Conservation (phyloP, 2,113 vertebrate genomes). For the Dromiciops gliroides region DNA sequence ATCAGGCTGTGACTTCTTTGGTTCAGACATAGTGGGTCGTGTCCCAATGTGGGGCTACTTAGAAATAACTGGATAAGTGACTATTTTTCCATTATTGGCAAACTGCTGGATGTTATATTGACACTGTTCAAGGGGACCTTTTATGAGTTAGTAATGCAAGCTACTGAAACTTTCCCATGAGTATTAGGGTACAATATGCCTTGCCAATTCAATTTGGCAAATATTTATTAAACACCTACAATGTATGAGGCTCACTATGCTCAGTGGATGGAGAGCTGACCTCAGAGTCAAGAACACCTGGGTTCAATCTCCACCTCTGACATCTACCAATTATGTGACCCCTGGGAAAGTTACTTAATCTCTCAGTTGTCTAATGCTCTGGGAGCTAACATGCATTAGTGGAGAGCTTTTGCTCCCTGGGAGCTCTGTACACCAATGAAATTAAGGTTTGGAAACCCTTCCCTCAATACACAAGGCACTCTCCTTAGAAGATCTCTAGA, state of each 20-base stretch:
- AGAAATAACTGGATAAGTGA: background rate
- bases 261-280: background rate
- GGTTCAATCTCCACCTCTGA: background rate
- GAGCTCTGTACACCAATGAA: background rate
- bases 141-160: background rate
- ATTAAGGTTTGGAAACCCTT: background rate
- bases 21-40: background rate
- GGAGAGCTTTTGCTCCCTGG: background rate
- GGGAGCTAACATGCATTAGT: background rate
- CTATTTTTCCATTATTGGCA: background rate
- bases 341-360: background rate
- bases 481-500: background rate
- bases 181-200: too few relatives aligned
- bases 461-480: background rate
- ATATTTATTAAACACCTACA: background rate
- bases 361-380: background rate
- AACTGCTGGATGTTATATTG: background rate
- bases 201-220: background rate
- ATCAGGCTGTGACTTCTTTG: background rate
- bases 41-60: background rate
- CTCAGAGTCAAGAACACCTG: background rate
- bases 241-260: background rate
- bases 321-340: background rate
- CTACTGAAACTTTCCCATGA: background rate
- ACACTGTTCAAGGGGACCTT: background rate